phyloP scores from a whole-genome alignment of 2,888 invertebrate genomes.

The Phyllotreta striolata region DNA sequence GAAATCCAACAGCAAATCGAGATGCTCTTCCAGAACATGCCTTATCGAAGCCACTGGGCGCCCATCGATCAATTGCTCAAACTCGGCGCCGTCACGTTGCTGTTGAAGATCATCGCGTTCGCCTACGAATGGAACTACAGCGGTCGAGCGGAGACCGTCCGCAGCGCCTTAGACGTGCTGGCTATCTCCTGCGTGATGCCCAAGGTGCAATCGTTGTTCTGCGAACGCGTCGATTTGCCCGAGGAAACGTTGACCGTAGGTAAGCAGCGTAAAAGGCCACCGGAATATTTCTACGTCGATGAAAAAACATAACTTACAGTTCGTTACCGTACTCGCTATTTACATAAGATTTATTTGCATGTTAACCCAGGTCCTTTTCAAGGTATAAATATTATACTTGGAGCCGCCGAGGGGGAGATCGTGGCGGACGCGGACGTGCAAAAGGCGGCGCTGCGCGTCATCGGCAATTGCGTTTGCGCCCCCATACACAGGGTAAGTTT shows the following conservation, averaged over 20 bases:
- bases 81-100: slow-evolving; percentile 81
- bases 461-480: slow-evolving; percentile 94
- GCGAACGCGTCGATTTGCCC: slow-evolving; percentile 78
- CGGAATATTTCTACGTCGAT: too few species aligned
- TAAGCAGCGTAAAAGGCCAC: too few species aligned
- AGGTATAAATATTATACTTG: slow-evolving; percentile 80
- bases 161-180: slow-evolving; percentile 85
- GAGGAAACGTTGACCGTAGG: slow-evolving; percentile 80
- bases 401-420: slow-evolving; percentile 90
- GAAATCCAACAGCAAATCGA: slow-evolving; percentile 88
- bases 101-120: slow-evolving; percentile 87
- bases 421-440: slow-evolving; percentile 92
- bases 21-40: slow-evolving; percentile 77
- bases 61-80: slow-evolving; percentile 88
- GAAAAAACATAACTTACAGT: background rate
- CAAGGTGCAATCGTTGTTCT: slow-evolving; percentile 76
- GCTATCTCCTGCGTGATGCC: slow-evolving; percentile 91
- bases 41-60: slow-evolving; percentile 82
- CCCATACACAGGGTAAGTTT: slow-evolving; percentile 79
- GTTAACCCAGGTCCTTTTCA: slow-evolving; percentile 23
- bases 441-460: slow-evolving; percentile 86
- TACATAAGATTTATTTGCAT: background rate
- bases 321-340: slow-evolving; percentile 1
- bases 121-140: slow-evolving; percentile 93
- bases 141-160: slow-evolving; percentile 83